Evolutionary conservation across 2,113 vertebrate genomes (phyloP).

Genomic region (Dipodomys ordii): DNA sequence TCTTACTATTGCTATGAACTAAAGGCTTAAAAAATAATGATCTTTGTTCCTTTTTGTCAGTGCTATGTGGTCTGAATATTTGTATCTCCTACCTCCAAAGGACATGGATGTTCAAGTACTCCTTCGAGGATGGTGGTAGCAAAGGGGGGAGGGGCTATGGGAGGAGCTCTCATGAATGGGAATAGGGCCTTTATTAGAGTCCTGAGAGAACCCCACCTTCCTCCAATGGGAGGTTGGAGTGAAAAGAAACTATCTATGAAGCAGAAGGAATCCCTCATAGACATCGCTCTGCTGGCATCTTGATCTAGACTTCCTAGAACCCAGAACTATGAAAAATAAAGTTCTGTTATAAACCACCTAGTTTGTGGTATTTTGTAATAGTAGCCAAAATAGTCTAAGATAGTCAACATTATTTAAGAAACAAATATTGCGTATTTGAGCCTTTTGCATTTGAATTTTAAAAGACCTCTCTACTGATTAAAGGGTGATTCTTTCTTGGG

Average conservation of each 20-base stretch:
- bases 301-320: background rate
- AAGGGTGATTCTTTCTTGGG: background rate
- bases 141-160: background rate
- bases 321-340: background rate
- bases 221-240: too few relatives aligned
- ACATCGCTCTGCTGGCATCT: background rate
- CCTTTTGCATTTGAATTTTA: background rate
- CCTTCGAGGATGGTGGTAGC: background rate
- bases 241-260: background rate
- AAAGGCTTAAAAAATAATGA: constrained; percentile 2
- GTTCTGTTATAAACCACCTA: background rate
- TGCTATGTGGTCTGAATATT: background rate
- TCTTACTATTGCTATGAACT: background rate
- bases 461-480: background rate
- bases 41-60: background rate
- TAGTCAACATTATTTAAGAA: background rate
- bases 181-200: background rate
- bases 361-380: background rate
- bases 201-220: background rate
- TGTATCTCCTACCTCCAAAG: background rate
- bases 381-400: background rate
- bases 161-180: background rate
- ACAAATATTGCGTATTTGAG: background rate
- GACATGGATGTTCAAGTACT: background rate
- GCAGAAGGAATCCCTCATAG: background rate